Percentiles rank a stretch among this genome's conserved stretches.
These are phyloP conservation scores for Clarias macrocephalus DNA, from an alignment of 2,113 vertebrate genomes.

Conservation along the genomic window DNA sequence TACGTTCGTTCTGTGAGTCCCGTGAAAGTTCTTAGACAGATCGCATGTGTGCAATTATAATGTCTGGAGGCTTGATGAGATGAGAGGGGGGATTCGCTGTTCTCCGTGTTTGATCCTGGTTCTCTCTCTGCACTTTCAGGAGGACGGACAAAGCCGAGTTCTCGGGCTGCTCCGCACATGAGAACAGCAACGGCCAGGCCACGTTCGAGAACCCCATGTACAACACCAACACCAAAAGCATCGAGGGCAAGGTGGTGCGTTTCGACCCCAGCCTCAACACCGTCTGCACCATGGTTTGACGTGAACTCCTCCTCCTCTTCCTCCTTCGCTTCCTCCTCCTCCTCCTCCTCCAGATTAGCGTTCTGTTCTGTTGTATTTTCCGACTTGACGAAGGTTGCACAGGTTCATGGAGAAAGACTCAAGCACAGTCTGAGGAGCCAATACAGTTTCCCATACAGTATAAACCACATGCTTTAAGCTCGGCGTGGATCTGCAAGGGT, in stretches of 20 bases:
- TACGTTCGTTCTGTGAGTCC: no score
- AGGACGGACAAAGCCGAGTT: conserved; percentile 98
- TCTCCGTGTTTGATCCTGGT: neutral
- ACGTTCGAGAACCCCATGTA: conserved; percentile 99
- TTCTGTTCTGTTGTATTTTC: neutral
- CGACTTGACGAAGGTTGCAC: neutral
- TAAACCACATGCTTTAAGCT: conserved; percentile 15
- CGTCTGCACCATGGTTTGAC: conserved; percentile 99
- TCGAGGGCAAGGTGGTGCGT: conserved; percentile 94
- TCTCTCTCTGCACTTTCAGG: conserved; percentile 67
- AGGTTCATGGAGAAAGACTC: neutral
- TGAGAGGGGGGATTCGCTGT: neutral
- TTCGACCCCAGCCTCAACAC: conserved; percentile 99
- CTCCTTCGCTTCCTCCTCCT: neutral
- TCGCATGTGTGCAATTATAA: no score
- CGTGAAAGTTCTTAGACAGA: no score
- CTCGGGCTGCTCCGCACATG: conserved; percentile 94
- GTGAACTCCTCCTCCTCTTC: neutral
- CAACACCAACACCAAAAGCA: conserved; percentile 91
- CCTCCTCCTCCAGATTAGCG: neutral
- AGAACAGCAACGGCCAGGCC: conserved; percentile 98
- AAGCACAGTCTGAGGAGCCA: conserved; percentile 50
- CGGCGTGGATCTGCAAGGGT: neutral
- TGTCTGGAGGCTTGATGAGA: neutral
- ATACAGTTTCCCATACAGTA: neutral